Conservation (phyloP, 2,888 invertebrate species). For the Agelastica alni region DNA sequence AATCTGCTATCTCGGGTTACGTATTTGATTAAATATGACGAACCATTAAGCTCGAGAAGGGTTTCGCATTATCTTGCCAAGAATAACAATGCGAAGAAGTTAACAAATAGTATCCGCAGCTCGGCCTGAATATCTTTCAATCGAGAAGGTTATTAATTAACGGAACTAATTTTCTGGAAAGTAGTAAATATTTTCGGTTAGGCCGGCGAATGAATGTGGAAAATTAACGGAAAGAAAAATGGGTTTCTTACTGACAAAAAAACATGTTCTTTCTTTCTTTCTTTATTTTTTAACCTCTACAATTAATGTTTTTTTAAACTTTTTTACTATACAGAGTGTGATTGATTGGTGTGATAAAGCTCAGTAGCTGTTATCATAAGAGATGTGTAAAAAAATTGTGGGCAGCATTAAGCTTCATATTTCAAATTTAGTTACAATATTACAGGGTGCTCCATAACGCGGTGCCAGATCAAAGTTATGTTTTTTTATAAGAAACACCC, state of each 20-base stretch:
- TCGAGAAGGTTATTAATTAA: conserved; percentile 13
- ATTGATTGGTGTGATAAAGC: too few species aligned
- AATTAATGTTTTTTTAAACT: too few species aligned
- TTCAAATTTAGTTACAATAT: too few species aligned
- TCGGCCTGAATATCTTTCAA: conserved; percentile 3
- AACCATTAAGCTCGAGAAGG: conserved; percentile 27
- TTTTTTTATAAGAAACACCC: too few species aligned
- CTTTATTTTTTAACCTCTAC: too few species aligned
- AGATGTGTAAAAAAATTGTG: too few species aligned
- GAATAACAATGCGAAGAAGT: conserved; percentile 14
- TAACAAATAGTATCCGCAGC: conserved; percentile 12
- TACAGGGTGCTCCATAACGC: too few species aligned
- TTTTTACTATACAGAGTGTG: too few species aligned
- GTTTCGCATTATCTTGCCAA: conserved; percentile 15
- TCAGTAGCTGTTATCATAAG: too few species aligned
- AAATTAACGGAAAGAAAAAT: not conserved
- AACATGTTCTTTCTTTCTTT: not conserved
- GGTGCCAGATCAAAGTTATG: too few species aligned
- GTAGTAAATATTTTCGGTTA: not conserved
- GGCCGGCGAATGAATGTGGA: not conserved
- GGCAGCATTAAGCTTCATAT: too few species aligned
- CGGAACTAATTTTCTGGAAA: conserved; percentile 12
- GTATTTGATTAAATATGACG: conserved; percentile 29
- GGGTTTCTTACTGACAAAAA: not conserved
- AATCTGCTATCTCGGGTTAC: conserved; percentile 26